phyloP scores from a whole-genome alignment of 1,140 invertebrate species.

The Apis mellifera region DNA sequence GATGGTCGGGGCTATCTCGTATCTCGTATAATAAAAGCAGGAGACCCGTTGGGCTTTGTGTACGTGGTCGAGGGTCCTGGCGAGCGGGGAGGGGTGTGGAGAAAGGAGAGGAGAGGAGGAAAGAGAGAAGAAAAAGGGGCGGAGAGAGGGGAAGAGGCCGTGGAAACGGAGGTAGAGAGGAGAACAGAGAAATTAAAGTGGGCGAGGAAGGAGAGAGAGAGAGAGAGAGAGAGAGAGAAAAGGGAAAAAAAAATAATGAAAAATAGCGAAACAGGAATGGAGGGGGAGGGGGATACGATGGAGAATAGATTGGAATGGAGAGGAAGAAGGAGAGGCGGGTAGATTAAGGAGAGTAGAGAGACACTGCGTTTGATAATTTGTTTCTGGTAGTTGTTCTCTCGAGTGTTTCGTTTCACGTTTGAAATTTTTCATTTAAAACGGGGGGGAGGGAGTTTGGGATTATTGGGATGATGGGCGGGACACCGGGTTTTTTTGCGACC shows the following conservation, averaged over 20 bases:
- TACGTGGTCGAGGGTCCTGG: constrained; percentile 64
- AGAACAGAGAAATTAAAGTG: constrained; percentile 39
- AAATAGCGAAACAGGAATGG: constrained; percentile 12
- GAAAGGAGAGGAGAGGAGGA: constrained; percentile 27
- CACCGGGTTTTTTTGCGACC: background rate
- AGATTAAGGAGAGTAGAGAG: constrained; percentile 6
- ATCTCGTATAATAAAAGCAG: constrained; percentile 77
- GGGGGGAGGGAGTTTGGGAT: background rate
- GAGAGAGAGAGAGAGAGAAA: background rate
- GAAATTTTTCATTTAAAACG: background rate
- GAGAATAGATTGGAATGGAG: constrained; percentile 25
- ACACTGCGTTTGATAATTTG: constrained; percentile 23
- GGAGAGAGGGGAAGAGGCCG: constrained; percentile 1
- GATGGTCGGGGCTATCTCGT: constrained; percentile 67
- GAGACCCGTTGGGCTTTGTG: constrained; percentile 72
- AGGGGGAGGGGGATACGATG: background rate
- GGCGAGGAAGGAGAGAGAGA: background rate
- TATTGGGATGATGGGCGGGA: background rate
- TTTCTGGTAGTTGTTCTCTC: constrained; percentile 11
- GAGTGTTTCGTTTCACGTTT: constrained; percentile 1
- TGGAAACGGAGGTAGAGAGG: constrained; percentile 29
- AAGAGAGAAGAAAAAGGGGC: constrained; percentile 39
- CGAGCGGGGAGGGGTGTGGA: constrained; percentile 44
- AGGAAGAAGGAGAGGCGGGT: constrained; percentile 12
- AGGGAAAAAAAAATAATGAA: constrained; percentile 27